Conservation (phyloP, 2,113 vertebrate species). For the Burhinus bistriatus region DNA sequence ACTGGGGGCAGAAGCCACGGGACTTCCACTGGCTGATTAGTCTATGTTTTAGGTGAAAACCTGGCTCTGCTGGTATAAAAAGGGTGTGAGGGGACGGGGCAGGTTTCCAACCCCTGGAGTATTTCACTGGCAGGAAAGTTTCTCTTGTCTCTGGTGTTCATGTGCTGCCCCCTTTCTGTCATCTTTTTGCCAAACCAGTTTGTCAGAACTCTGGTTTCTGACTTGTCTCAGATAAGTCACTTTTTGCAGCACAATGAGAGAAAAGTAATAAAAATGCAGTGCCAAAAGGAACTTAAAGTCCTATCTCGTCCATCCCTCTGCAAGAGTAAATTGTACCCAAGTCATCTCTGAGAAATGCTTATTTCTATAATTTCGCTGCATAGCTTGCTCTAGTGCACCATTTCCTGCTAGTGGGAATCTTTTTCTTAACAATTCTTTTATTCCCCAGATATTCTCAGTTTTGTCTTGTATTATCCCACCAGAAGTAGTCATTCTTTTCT, state of each 20-base stretch:
- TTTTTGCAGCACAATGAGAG: background rate
- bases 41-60: background rate
- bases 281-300: background rate
- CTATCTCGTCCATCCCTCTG: background rate
- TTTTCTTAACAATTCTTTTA: background rate
- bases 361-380: background rate
- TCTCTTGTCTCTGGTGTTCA: background rate
- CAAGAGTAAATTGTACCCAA: background rate
- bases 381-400: background rate
- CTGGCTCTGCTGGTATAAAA: background rate
- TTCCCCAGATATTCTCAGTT: background rate
- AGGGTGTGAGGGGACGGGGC: fast-evolving
- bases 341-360: background rate
- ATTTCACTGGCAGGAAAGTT: background rate
- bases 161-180: background rate
- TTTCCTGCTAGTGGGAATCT: background rate
- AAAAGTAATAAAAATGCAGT: background rate
- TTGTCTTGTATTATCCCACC: background rate
- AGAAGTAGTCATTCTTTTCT: background rate
- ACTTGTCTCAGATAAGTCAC: background rate
- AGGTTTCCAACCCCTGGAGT: background rate
- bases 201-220: background rate
- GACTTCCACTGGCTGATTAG: background rate
- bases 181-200: background rate
- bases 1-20: background rate